Evolutionary conservation across 2,888 invertebrate genomes (phyloP), one percentile per base, ranked within the genome.

Genomic region (Amphipyra berbera): DNA sequence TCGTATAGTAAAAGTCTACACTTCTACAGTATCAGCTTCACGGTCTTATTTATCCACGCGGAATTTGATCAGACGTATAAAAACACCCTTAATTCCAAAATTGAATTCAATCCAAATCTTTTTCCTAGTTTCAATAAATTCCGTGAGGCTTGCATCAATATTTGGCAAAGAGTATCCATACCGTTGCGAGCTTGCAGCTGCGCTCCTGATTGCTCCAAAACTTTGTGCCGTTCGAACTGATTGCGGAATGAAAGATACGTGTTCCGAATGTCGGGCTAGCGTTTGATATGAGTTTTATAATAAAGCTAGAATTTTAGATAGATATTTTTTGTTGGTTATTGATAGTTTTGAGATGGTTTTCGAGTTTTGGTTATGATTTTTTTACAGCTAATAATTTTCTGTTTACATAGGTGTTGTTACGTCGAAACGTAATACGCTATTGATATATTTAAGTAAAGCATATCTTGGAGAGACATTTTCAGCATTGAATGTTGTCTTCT

Each of bases 141-240:
- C 45, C 13, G 8, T 63, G 53, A 58, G 42, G 63, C 15, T 67
- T 64, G 55, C 70, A 73, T 73, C 66, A 73, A 65, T 63, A 67
- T 76, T 80, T 76, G 78, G 78, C 67, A 76, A 74, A 64, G 62
- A 70, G 66, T 68, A 75, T 67, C 57, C 69, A 64, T 72, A 77
- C 74, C 65, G 70, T 59, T 53, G 58, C 52, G 33, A 57, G 57
- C 52, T 66, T 68, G 71, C 85, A 82, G 81, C 82, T 84, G 83
- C 67, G 61, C 65, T 53, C 59, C 61, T 78, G 82, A 84, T 83
- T 79, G 80, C 77, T 77, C 70, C 53, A 53, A 76, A 83, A 78
- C 76, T 83, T 73, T 79, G 45, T 57, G 55, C 21, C 21, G 47
- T 47, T 61, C 49, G 50, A 58, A 67, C 58, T 67, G 70, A 69